Evolutionary conservation across 2,113 vertebrate species (phyloP).

Genomic region (Phylloscopus trochiloides): DNA sequence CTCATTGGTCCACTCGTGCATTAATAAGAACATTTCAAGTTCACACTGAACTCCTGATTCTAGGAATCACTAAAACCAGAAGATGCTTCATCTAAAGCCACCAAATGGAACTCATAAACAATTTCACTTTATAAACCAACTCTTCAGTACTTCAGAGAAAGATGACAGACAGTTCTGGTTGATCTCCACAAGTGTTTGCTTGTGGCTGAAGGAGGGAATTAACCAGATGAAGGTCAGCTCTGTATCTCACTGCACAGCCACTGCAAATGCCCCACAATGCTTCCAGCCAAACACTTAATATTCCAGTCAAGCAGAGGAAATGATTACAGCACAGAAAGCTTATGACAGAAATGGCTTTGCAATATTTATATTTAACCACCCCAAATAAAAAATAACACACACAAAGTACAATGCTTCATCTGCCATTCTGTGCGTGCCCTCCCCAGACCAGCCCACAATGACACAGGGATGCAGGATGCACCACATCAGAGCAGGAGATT

Average conservation of each 20-base stretch:
- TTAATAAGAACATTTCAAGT: background rate
- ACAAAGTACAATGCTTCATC: background rate
- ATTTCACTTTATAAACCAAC: background rate
- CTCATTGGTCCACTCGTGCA: background rate
- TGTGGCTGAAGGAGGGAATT: background rate
- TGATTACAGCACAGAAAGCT: background rate
- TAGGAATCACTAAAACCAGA: background rate
- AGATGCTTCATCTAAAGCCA: background rate
- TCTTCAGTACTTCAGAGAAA: background rate
- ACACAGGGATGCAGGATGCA: background rate
- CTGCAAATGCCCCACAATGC: background rate
- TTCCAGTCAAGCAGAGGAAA: background rate
- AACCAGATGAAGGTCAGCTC: background rate
- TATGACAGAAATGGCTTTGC: conserved; percentile 7
- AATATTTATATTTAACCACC: background rate
- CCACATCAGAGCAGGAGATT: background rate
- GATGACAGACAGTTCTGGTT: background rate
- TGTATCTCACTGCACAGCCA: background rate
- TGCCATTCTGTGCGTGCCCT: background rate
- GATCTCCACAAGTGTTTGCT: background rate
- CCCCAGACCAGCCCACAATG: background rate
- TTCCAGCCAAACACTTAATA: background rate
- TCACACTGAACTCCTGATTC: background rate
- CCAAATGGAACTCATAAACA: background rate
- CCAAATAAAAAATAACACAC: background rate